phyloP scores from a whole-genome alignment of 2,888 invertebrate genomes.

The Drosophila neutralis region DNA sequence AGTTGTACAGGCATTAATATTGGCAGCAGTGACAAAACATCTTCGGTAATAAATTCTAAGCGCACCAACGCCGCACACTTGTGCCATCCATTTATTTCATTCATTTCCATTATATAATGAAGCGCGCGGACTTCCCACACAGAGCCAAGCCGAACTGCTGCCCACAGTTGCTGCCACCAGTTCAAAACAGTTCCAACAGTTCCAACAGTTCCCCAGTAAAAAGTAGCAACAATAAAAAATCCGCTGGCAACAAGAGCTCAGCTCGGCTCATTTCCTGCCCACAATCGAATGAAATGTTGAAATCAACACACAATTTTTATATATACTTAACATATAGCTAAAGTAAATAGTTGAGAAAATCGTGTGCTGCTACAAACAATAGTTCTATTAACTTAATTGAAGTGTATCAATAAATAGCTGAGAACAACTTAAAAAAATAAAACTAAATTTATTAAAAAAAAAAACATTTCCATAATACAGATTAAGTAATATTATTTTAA shows the following conservation, averaged over 20 bases:
- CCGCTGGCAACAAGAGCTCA: conserved; percentile 6
- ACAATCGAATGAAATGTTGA: conserved; percentile 65
- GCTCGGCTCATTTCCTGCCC: conserved; percentile 66
- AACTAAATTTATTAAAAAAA: neutral
- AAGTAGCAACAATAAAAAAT: conserved; percentile 29
- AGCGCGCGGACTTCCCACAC: conserved; percentile 65
- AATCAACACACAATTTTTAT: conserved; percentile 46
- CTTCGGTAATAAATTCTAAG: conserved; percentile 58
- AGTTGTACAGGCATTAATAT: conserved; percentile 8
- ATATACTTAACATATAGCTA: conserved; percentile 12
- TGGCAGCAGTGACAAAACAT: conserved; percentile 44
- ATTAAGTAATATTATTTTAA: neutral
- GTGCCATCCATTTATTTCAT: conserved; percentile 36
- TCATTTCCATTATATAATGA: conserved; percentile 70
- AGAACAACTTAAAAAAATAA: neutral
- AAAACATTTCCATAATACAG: neutral
- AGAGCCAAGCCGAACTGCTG: conserved; percentile 42
- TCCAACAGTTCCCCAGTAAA: conserved; percentile 22
- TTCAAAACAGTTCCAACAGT: conserved; percentile 12
- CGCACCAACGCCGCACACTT: conserved; percentile 51
- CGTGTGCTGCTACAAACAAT: conserved; percentile 1
- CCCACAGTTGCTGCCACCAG: conserved; percentile 39
- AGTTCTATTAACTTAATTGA: conserved; percentile 20
- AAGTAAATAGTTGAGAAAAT: conserved; percentile 26
- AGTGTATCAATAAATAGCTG: neutral